These are phyloP conservation scores for Fistularia tabacaria DNA, from an alignment of 2,797 vertebrate species.

Conservation along the genomic window DNA sequence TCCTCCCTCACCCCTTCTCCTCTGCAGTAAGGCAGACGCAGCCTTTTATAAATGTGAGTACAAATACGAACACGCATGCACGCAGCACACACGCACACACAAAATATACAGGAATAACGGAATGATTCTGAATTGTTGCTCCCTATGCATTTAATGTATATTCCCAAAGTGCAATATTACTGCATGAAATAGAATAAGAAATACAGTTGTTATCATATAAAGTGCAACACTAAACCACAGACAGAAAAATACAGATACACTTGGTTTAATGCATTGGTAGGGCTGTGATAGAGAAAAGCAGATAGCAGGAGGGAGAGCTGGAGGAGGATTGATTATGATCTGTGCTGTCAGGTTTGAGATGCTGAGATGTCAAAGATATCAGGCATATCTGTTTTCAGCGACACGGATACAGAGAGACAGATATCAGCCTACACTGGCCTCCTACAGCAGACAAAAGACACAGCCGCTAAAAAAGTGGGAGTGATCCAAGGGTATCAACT, in stretches of 20 bases:
- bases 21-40: conserved; percentile 52
- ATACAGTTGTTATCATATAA: conserved; percentile 37
- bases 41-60: conserved; percentile 59
- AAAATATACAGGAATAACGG: conserved; percentile 39
- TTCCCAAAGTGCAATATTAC: conserved; percentile 61
- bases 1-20: conserved; percentile 50
- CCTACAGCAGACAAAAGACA: conserved; percentile 23
- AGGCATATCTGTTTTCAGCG: conserved; percentile 52
- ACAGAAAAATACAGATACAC: conserved; percentile 32
- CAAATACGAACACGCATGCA: conserved; percentile 19
- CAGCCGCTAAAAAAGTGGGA: conserved; percentile 19
- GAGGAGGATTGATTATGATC: conserved; percentile 63
- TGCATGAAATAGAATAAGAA: conserved; percentile 22
- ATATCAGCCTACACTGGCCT: conserved; percentile 50
- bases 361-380: conserved; percentile 65
- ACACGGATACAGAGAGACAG: conserved; percentile 57
- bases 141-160: conserved; percentile 44
- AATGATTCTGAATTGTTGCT: conserved; percentile 34
- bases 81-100: conserved; percentile 11
- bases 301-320: conserved; percentile 41
- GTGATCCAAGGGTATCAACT: conserved; percentile 14
- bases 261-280: conserved; percentile 25
- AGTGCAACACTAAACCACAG: conserved; percentile 35
- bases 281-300: conserved; percentile 26
- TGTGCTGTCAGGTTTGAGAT: conserved; percentile 63